Evolutionary conservation across 2,113 vertebrate genomes (phyloP).

Genomic region (Patagioenas fasciata): DNA sequence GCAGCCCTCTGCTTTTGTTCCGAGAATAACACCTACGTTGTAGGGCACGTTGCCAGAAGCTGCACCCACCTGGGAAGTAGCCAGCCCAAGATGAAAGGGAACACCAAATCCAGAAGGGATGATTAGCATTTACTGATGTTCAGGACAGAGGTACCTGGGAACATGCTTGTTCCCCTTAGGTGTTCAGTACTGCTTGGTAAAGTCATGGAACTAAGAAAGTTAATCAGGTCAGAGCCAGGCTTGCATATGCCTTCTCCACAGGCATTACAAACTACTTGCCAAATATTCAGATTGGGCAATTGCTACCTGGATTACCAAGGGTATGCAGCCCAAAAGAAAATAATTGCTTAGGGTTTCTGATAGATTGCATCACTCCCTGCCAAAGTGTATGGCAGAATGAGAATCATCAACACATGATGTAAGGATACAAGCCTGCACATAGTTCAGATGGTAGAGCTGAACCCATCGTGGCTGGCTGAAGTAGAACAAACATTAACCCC

Average conservation of each 20-base stretch:
- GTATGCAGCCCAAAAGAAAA: slow-evolving; percentile 49
- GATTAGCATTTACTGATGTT: slow-evolving; percentile 44
- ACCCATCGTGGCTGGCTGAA: not conserved
- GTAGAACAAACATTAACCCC: not conserved
- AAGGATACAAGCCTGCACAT: not conserved
- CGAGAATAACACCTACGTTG: not conserved
- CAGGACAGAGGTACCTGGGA: not conserved
- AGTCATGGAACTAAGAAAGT: slow-evolving; percentile 33
- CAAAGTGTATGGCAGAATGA: not conserved
- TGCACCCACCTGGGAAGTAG: slow-evolving; percentile 38
- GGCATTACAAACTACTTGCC: slow-evolving; percentile 49
- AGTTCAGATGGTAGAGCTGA: not conserved
- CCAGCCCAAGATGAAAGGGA: slow-evolving; percentile 16
- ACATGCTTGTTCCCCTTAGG: not conserved
- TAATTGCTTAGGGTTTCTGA: slow-evolving; percentile 38
- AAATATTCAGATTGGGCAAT: slow-evolving; percentile 71
- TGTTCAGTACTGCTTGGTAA: not conserved
- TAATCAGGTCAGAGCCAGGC: slow-evolving; percentile 49
- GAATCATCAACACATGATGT: slow-evolving; percentile 13
- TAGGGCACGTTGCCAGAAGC: slow-evolving; percentile 19
- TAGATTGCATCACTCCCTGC: slow-evolving; percentile 12
- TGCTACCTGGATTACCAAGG: slow-evolving; percentile 68
- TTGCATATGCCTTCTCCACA: slow-evolving; percentile 55
- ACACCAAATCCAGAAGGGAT: slow-evolving; percentile 20
- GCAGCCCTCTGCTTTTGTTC: not conserved